These are phyloP conservation scores for Drosophila santomea DNA, from an alignment of 1,140 invertebrate species.

Conservation along the genomic window DNA sequence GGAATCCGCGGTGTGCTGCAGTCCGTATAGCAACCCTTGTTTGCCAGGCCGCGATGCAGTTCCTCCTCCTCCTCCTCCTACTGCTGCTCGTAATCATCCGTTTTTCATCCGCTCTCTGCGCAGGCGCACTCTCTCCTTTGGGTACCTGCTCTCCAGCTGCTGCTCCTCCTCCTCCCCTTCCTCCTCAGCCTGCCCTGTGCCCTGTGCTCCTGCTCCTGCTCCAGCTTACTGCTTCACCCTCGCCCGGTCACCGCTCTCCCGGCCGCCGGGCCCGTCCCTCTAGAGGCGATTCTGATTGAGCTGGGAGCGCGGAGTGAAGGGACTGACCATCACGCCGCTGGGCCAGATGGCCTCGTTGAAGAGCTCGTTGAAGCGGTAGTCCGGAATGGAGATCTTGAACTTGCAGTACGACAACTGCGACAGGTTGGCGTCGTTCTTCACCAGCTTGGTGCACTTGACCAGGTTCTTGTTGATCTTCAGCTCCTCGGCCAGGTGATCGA, in stretches of 20 bases:
- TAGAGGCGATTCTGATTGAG: slow-evolving; percentile 83
- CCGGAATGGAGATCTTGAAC: slow-evolving; percentile 83
- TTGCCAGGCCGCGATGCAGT: slow-evolving; percentile 27
- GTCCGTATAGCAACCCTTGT: slow-evolving; percentile 63
- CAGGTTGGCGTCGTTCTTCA: slow-evolving; percentile 81
- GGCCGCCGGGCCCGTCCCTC: slow-evolving; percentile 41
- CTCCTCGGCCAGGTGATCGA: slow-evolving; percentile 79
- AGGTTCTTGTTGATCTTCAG: slow-evolving; percentile 82
- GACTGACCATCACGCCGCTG: slow-evolving; percentile 83
- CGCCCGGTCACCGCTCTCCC: slow-evolving; percentile 48
- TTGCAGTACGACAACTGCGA: slow-evolving; percentile 82
- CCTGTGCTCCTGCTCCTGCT: neutral
- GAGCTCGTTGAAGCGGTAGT: slow-evolving; percentile 83
- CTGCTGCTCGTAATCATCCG: neutral
- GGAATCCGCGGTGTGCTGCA: slow-evolving; percentile 19
- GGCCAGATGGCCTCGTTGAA: slow-evolving; percentile 84
- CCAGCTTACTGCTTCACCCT: slow-evolving; percentile 55
- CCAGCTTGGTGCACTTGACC: slow-evolving; percentile 81
- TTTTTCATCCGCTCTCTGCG: slow-evolving; percentile 13
- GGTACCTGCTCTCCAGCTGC: slow-evolving; percentile 9
- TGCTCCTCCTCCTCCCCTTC: slow-evolving; percentile 2
- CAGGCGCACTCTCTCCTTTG: slow-evolving; percentile 8
- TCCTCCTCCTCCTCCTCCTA: slow-evolving; percentile 11
- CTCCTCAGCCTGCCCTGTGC: neutral
- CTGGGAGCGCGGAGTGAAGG: slow-evolving; percentile 81